These are phyloP conservation scores for Armadillidium nasatum DNA, from an alignment of 1,140 invertebrate species.

Conservation along the genomic window DNA sequence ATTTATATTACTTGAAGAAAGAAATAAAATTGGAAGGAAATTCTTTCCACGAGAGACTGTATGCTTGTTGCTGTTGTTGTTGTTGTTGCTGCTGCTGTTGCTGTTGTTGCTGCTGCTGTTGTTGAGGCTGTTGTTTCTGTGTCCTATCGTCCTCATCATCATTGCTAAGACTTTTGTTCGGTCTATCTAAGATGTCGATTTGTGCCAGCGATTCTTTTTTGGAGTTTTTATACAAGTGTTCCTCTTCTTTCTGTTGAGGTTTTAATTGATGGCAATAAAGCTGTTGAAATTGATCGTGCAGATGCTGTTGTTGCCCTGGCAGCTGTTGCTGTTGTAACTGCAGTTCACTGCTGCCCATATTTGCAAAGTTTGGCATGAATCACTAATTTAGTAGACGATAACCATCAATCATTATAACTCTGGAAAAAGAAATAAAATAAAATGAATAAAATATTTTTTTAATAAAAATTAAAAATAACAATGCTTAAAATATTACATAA, in stretches of 20 bases:
- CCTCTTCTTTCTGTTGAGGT: neutral
- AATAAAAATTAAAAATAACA: no score
- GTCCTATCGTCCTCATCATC: neutral
- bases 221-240: neutral
- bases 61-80: slow-evolving; percentile 35
- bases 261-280: neutral
- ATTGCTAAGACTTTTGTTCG: neutral
- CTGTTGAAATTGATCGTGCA: neutral
- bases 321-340: neutral
- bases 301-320: neutral
- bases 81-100: neutral
- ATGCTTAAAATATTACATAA: no score
- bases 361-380: neutral
- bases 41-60: slow-evolving; percentile 43
- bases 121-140: no score
- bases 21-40: slow-evolving; percentile 39
- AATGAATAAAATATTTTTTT: no score
- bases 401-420: no score
- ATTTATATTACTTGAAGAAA: slow-evolving; percentile 38
- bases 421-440: no score
- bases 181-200: neutral
- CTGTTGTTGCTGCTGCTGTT: slow-evolving; percentile 1
- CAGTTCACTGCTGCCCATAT: neutral
- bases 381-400: no score
- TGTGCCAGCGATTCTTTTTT: neutral